A percentile compares a stretch with the other conserved stretches of the same genome.
phyloP scores from a whole-genome alignment of 2,888 invertebrate genomes.

The Heteromurus nitidus region DNA sequence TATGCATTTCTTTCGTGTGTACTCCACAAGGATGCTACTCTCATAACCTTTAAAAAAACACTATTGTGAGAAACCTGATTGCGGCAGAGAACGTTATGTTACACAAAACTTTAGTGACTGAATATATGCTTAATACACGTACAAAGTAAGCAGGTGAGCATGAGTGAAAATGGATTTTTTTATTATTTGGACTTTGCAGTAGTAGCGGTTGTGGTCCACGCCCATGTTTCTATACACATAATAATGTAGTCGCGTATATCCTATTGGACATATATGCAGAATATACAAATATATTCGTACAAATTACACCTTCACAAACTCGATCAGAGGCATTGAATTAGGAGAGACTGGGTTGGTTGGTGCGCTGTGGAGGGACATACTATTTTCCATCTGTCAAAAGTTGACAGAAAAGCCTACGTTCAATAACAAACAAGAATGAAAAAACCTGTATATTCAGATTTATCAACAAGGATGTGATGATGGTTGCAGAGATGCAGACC shows the following conservation, averaged over 20 bases:
- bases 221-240: slow-evolving; percentile 66
- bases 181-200: slow-evolving; percentile 36
- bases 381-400: slow-evolving; percentile 53
- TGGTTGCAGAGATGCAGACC: background rate
- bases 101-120: background rate
- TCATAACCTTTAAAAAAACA: slow-evolving; percentile 45
- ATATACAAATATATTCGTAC: slow-evolving; percentile 5
- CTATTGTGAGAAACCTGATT: slow-evolving; percentile 50
- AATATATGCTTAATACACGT: background rate
- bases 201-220: slow-evolving; percentile 43
- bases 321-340: slow-evolving; percentile 16
- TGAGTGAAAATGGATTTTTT: slow-evolving; percentile 41
- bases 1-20: slow-evolving; percentile 50
- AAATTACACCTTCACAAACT: slow-evolving; percentile 31
- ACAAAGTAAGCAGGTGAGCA: slow-evolving; percentile 24
- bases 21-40: slow-evolving; percentile 27
- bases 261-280: slow-evolving; percentile 3
- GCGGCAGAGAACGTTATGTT: background rate
- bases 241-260: slow-evolving; percentile 16
- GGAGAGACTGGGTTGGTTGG: background rate
- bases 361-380: background rate
- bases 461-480: slow-evolving; percentile 28
- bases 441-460: slow-evolving; percentile 4
- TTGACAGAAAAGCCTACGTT: slow-evolving; percentile 26
- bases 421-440: slow-evolving; percentile 11